A percentile compares a stretch with the other conserved stretches of the same genome.
phyloP scores from a whole-genome alignment of 2,888 invertebrate species.

The Lithophane leautieri region DNA sequence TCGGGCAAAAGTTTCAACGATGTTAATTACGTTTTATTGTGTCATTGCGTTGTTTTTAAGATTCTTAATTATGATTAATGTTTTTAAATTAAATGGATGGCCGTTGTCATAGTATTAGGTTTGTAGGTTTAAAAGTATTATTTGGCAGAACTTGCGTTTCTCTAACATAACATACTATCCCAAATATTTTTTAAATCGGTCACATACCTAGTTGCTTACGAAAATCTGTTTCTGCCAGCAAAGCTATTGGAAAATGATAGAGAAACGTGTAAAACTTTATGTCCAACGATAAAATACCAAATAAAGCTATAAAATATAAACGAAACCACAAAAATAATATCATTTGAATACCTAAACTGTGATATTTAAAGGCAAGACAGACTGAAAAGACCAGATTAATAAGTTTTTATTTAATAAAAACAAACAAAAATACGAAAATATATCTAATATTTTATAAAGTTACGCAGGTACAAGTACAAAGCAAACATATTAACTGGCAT shows the following conservation, averaged over 20 bases:
- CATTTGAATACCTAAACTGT: too few species aligned
- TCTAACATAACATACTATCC: background rate
- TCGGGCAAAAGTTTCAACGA: conserved; percentile 62
- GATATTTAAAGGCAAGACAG: background rate
- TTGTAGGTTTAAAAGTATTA: background rate
- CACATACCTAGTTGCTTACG: too few species aligned
- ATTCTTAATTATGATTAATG: conserved; percentile 41
- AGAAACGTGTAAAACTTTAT: conserved; percentile 9
- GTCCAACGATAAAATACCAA: conserved; percentile 12
- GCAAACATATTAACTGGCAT: conserved; percentile 23
- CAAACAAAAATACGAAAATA: background rate
- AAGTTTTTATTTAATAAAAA: background rate
- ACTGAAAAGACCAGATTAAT: background rate
- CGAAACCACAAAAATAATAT: background rate
- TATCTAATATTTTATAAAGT: conserved; percentile 7
- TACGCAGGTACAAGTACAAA: conserved; percentile 14
- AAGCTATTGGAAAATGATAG: background rate
- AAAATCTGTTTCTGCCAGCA: background rate
- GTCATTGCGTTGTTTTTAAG: conserved; percentile 43
- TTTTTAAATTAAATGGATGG: conserved; percentile 19
- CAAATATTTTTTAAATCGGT: background rate
- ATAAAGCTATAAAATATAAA: background rate
- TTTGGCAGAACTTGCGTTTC: background rate
- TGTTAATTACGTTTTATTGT: conserved; percentile 67
- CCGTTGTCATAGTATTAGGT: background rate